Evolutionary conservation across 2,888 invertebrate genomes (phyloP).

Genomic region (Luperina nickerlii): DNA sequence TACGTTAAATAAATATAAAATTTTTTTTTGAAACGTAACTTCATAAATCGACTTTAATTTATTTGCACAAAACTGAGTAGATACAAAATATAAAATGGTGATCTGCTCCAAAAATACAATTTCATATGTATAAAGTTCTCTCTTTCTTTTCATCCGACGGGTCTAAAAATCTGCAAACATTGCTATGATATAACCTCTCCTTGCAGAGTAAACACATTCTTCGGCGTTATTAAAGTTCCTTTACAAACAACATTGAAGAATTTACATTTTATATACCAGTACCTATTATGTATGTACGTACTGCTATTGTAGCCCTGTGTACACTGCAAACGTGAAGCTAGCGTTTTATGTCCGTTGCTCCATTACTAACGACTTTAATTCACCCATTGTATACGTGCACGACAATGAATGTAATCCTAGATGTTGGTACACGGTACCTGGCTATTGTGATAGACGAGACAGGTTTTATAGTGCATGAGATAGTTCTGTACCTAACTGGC

Average conservation of each 20-base stretch:
- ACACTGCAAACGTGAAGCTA: conserved; percentile 33
- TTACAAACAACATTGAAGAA: conserved; percentile 44
- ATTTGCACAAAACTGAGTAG: background rate
- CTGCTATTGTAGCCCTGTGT: conserved; percentile 29
- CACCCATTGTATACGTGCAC: conserved; percentile 44
- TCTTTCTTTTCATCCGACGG: conserved; percentile 4
- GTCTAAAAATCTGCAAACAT: conserved; percentile 43
- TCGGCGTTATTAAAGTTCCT: conserved; percentile 54
- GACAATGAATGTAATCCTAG: conserved; percentile 49
- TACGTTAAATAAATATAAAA: conserved; percentile 3
- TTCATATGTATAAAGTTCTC: background rate
- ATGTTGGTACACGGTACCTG: conserved; percentile 15
- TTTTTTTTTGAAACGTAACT: background rate
- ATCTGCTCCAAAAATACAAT: conserved; percentile 10
- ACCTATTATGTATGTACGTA: conserved; percentile 22
- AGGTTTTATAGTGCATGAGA: background rate
- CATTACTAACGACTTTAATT: conserved; percentile 54
- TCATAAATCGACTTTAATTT: background rate
- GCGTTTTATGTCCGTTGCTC: conserved; percentile 49
- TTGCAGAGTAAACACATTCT: conserved; percentile 38
- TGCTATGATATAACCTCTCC: conserved; percentile 9
- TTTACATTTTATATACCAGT: conserved; percentile 35
- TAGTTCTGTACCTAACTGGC: conserved; percentile 23
- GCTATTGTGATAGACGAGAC: conserved; percentile 18
- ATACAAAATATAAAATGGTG: conserved; percentile 1